These are phyloP conservation scores for Pachydiplax longipennis DNA, from an alignment of 2,888 invertebrate genomes.

Conservation along the genomic window DNA sequence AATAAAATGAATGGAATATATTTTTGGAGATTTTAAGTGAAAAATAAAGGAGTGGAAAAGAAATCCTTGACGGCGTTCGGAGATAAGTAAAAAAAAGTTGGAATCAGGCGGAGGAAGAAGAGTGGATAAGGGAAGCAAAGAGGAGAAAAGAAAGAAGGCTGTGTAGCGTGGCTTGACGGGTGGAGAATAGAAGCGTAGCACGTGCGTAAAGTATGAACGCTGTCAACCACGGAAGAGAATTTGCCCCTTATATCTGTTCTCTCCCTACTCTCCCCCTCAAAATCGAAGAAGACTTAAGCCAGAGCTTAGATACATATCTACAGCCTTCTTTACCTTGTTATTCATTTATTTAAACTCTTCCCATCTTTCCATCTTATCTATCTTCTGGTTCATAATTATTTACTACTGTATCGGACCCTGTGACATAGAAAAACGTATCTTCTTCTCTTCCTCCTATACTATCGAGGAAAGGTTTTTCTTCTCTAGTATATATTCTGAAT, in stretches of 20 bases:
- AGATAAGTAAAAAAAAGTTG: too few species aligned
- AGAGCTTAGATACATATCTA: too few species aligned
- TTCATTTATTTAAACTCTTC: not conserved
- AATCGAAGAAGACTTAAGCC: not conserved
- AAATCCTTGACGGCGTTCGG: too few species aligned
- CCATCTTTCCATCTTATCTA: not conserved
- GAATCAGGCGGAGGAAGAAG: not conserved
- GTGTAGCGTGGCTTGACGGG: not conserved
- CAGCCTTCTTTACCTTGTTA: not conserved
- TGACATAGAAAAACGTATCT: too few species aligned
- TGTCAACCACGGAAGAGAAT: not conserved
- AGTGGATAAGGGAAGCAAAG: not conserved
- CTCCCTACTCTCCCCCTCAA: not conserved
- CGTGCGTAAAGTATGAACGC: not conserved
- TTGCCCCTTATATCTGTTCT: not conserved
- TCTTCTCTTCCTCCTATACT: too few species aligned
- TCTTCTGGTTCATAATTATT: not conserved
- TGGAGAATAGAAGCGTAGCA: not conserved
- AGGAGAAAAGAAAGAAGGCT: not conserved
- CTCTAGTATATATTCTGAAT: too few species aligned
- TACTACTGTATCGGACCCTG: too few species aligned
- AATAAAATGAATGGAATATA: not conserved
- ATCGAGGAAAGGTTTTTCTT: too few species aligned
- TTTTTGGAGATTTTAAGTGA: too few species aligned
- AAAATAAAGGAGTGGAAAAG: too few species aligned